Conservation (phyloP, 2,797 vertebrate species). For the Pempheris klunzingeri region DNA sequence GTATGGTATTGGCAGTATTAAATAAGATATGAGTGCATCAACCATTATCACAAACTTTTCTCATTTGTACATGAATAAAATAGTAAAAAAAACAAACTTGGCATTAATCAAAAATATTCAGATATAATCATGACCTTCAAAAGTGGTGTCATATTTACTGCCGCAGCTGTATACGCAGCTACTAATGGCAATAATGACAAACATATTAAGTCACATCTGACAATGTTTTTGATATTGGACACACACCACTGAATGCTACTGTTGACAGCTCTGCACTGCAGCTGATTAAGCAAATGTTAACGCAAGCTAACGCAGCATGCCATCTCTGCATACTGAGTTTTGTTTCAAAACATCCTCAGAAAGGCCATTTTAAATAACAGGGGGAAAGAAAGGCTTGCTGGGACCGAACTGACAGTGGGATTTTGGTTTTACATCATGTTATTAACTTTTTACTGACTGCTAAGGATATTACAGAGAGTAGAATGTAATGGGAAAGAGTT, state of each 20-base stretch:
- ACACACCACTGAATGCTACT: no score
- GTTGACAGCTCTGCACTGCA: background rate
- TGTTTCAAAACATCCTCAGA: slow-evolving; percentile 4
- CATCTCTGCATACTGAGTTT: background rate
- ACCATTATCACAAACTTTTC: background rate
- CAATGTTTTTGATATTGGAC: background rate
- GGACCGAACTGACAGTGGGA: slow-evolving; percentile 38
- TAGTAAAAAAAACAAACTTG: background rate
- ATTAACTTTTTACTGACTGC: slow-evolving; percentile 59
- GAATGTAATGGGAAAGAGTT: slow-evolving; percentile 33
- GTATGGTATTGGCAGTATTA: background rate
- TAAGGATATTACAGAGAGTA: slow-evolving; percentile 31
- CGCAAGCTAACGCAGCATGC: no score
- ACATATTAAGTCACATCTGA: background rate
- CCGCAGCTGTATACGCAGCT: background rate
- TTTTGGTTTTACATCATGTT: slow-evolving; percentile 53
- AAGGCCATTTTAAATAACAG: slow-evolving; percentile 13
- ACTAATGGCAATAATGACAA: background rate
- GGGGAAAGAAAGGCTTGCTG: slow-evolving; percentile 14
- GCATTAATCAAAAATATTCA: background rate
- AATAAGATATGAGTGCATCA: background rate
- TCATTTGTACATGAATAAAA: background rate
- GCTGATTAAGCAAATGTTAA: background rate
- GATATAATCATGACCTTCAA: background rate
- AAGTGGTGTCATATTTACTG: background rate